phyloP scores from a whole-genome alignment of 92 coral and sea anemone species.

The Montipora capitata region DNA sequence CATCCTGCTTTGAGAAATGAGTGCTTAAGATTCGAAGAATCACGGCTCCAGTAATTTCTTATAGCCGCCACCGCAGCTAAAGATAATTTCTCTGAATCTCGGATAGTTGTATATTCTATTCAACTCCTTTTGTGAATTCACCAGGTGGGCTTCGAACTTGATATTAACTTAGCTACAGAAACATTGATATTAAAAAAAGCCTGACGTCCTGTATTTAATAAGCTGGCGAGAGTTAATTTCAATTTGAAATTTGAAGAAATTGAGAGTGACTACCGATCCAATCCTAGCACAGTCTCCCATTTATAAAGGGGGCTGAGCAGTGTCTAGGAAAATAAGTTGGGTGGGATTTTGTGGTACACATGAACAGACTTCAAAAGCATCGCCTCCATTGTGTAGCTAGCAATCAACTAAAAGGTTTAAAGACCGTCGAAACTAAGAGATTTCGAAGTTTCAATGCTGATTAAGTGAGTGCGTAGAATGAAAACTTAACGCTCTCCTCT shows the following conservation, averaged over 20 bases:
- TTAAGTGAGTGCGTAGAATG: neutral
- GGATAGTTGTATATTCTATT: neutral
- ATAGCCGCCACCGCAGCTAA: slow-evolving; percentile 47
- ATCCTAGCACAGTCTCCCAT: slow-evolving; percentile 13
- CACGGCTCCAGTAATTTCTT: slow-evolving; percentile 36
- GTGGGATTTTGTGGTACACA: neutral
- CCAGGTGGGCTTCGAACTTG: neutral
- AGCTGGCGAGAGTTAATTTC: neutral
- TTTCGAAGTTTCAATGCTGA: neutral
- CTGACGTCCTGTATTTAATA: neutral
- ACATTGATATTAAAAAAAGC: neutral
- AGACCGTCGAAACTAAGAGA: slow-evolving; percentile 5
- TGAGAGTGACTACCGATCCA: neutral
- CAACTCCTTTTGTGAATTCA: slow-evolving; percentile 2
- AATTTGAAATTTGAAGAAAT: neutral
- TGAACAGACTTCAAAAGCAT: slow-evolving; percentile 31
- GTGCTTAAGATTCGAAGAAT: slow-evolving; percentile 53
- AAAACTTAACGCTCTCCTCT: neutral
- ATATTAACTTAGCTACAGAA: neutral
- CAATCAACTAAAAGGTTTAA: slow-evolving; percentile 3
- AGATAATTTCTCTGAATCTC: slow-evolving; percentile 26
- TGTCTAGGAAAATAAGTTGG: slow-evolving; percentile 13
- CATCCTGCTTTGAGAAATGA: slow-evolving; percentile 44
- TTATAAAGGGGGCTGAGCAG: slow-evolving; percentile 14
- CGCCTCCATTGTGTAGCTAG: slow-evolving; percentile 2